These are phyloP conservation scores for Fissipunctia ypsillon DNA, from an alignment of 2,888 invertebrate species.

Conservation along the genomic window DNA sequence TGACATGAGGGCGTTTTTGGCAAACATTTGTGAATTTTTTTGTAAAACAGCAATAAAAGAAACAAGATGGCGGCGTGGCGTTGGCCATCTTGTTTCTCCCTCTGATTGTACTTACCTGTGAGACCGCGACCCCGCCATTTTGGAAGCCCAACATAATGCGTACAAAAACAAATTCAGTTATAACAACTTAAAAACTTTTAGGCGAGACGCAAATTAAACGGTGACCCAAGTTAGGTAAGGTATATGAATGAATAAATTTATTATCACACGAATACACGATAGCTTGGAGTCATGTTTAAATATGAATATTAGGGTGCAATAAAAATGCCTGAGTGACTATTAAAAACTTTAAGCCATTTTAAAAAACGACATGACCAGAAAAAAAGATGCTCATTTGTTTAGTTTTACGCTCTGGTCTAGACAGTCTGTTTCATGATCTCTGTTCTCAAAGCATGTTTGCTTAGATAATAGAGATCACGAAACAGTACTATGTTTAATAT, in stretches of 20 bases:
- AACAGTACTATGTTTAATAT: not conserved
- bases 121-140: not conserved
- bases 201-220: conserved; percentile 47
- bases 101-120: not conserved
- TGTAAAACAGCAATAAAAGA: no score
- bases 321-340: not conserved
- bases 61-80: no score
- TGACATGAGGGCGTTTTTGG: no score
- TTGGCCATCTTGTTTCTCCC: no score
- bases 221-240: conserved; percentile 38
- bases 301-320: not conserved
- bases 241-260: conserved; percentile 38
- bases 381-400: not conserved
- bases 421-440: not conserved
- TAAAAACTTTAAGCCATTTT: not conserved
- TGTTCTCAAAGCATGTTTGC: not conserved
- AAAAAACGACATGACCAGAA: not conserved
- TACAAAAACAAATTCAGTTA: conserved; percentile 49
- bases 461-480: no score
- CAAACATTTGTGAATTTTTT: no score
- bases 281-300: conserved; percentile 1
- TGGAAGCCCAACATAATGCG: conserved; percentile 32
- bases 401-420: not conserved
- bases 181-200: conserved; percentile 50
- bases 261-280: conserved; percentile 5